A percentile compares a stretch with the other conserved stretches of the same genome.
Conservation (phyloP, 1,140 invertebrate genomes). For the Sitodiplosis mosellana region DNA sequence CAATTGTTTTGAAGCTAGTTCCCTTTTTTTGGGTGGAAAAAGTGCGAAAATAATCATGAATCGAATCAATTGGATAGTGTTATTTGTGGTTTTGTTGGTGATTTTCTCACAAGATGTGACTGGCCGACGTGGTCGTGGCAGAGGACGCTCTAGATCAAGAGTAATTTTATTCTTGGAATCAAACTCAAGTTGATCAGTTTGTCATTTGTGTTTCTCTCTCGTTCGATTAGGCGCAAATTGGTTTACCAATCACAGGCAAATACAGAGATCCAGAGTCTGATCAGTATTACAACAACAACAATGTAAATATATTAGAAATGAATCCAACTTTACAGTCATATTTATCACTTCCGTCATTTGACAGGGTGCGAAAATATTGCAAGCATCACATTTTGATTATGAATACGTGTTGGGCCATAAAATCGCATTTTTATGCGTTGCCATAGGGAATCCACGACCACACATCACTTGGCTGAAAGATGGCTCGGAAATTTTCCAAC, state of each 20-base stretch:
- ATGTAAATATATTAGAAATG: slow-evolving; percentile 37
- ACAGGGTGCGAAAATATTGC: slow-evolving; percentile 77
- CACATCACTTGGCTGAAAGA: slow-evolving; percentile 89
- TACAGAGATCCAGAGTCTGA: slow-evolving; percentile 70
- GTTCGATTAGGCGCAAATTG: slow-evolving; percentile 64
- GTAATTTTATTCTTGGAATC: slow-evolving; percentile 14
- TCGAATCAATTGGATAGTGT: slow-evolving; percentile 11
- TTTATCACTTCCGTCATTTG: slow-evolving; percentile 5
- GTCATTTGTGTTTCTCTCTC: not conserved
- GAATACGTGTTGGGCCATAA: slow-evolving; percentile 86
- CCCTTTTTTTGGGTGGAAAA: too few relatives aligned
- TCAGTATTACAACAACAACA: slow-evolving; percentile 72
- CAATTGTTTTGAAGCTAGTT: too few relatives aligned
- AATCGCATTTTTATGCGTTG: slow-evolving; percentile 77
- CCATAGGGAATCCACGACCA: slow-evolving; percentile 60
- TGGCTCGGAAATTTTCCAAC: slow-evolving; percentile 71
- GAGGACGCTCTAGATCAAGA: slow-evolving; percentile 49
- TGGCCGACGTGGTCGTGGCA: slow-evolving; percentile 37
- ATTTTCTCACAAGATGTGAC: slow-evolving; percentile 20
- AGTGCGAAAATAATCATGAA: too few relatives aligned
- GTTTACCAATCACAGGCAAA: slow-evolving; percentile 67
- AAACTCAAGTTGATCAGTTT: not conserved
- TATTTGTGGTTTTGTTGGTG: slow-evolving; percentile 20
- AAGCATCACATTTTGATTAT: slow-evolving; percentile 80
- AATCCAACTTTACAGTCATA: not conserved